These are phyloP conservation scores for Aphaenogaster rudis DNA, from an alignment of 1,140 invertebrate genomes.

Conservation along the genomic window DNA sequence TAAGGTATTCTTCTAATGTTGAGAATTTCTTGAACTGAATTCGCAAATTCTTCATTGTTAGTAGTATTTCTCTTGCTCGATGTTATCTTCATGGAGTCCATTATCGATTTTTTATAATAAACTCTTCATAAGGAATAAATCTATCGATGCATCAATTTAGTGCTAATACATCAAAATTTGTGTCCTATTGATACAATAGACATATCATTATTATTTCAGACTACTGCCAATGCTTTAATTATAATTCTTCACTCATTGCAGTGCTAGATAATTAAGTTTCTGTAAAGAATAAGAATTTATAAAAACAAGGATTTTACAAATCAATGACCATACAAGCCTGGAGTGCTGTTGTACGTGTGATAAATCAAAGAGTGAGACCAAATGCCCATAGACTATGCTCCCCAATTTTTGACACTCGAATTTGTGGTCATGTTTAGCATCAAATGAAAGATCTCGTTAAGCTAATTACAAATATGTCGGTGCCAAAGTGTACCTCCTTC, in stretches of 20 bases:
- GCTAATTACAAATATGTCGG: too few species aligned
- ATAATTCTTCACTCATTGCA: background rate
- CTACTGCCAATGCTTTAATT: background rate
- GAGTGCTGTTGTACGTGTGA: too few species aligned
- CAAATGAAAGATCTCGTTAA: too few species aligned
- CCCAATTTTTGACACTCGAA: too few species aligned
- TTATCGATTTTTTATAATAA: background rate
- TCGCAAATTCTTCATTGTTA: background rate
- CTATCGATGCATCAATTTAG: background rate
- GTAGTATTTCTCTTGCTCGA: background rate
- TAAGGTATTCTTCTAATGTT: background rate
- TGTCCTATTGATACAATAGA: background rate
- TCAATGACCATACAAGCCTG: too few species aligned
- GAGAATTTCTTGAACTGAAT: background rate
- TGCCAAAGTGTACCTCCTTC: too few species aligned
- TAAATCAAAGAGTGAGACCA: too few species aligned
- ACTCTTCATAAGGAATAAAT: background rate
- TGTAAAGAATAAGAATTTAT: background rate
- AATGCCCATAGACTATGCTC: too few species aligned
- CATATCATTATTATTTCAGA: background rate
- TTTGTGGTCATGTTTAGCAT: too few species aligned
- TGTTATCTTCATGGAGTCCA: constrained; percentile 6
- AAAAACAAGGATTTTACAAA: background rate
- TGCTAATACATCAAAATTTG: background rate
- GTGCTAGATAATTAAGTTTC: background rate